Evolutionary conservation across 2,888 invertebrate species (phyloP).

Genomic region (Ennomos erosarius): DNA sequence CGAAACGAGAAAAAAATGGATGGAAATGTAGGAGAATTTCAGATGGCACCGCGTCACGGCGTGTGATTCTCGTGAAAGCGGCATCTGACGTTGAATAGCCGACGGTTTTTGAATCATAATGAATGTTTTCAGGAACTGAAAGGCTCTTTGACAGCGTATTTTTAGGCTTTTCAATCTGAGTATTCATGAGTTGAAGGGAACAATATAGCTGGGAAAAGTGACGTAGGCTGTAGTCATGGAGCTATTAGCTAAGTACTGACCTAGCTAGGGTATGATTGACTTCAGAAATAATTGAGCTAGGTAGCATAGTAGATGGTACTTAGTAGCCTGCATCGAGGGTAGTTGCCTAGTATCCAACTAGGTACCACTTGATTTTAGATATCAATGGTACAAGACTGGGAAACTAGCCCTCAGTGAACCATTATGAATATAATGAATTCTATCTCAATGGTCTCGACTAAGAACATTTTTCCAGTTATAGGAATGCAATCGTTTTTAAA

Average conservation of each 20-base stretch:
- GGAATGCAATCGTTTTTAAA: no score
- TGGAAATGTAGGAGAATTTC: conserved; percentile 9
- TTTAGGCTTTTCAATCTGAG: conserved; percentile 26
- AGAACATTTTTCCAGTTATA: no score
- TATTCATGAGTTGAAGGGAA: conserved; percentile 30
- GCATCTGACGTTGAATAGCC: conserved; percentile 27
- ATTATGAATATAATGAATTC: no score
- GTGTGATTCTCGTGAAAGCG: conserved; percentile 19
- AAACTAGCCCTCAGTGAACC: no score
- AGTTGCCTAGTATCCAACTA: no score
- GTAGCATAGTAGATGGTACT: no score
- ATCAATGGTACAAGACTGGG: no score
- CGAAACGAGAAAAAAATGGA: background rate
- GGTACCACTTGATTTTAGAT: no score
- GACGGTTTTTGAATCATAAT: conserved; percentile 43
- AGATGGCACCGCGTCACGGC: conserved; percentile 5
- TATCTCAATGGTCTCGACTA: no score
- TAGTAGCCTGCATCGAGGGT: no score
- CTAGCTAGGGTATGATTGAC: conserved; percentile 4
- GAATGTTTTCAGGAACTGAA: conserved; percentile 38
- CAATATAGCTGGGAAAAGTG: conserved; percentile 3
- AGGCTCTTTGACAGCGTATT: conserved; percentile 29
- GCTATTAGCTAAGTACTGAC: conserved; percentile 20
- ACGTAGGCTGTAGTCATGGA: conserved; percentile 19
- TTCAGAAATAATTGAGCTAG: conserved; percentile 4